A percentile compares a stretch with the other conserved stretches of the same genome.
phyloP scores from a whole-genome alignment of 1,140 invertebrate genomes.

The Drosophila sechellia region DNA sequence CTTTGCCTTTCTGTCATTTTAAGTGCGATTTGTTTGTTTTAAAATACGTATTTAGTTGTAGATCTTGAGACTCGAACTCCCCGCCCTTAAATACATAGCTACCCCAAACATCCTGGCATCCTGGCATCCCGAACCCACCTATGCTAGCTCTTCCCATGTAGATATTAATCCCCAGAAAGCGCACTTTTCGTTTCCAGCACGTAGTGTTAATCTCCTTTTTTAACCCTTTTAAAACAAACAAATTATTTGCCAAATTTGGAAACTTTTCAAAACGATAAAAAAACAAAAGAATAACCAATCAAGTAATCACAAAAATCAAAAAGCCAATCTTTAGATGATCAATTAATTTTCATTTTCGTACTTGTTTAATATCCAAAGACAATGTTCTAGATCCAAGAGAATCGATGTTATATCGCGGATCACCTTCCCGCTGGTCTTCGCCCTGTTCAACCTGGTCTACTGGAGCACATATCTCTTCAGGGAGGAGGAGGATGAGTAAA shows the following conservation, averaged over 20 bases:
- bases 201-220: conserved; percentile 24
- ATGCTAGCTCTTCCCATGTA: conserved; percentile 21
- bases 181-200: conserved; percentile 62
- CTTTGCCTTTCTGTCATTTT: conserved; percentile 46
- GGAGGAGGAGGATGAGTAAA: conserved; percentile 85
- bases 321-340: conserved; percentile 84
- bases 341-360: conserved; percentile 79
- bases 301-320: conserved; percentile 78
- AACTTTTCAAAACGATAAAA: conserved; percentile 29
- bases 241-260: conserved; percentile 55
- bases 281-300: conserved; percentile 26
- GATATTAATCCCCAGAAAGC: conserved; percentile 35
- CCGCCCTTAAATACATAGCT: background rate
- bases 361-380: conserved; percentile 84
- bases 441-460: conserved; percentile 97
- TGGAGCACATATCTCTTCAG: conserved; percentile 88
- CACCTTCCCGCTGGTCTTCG: conserved; percentile 97
- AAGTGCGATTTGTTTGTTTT: conserved; percentile 78
- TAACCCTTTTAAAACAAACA: conserved; percentile 75
- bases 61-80: conserved; percentile 18
- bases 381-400: conserved; percentile 93
- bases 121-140: background rate
- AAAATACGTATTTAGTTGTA: conserved; percentile 58
- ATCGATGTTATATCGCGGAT: conserved; percentile 98
- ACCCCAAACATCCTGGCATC: no score